phyloP scores from a whole-genome alignment of 2,888 invertebrate genomes.

The Siphonodentalium dalli region DNA sequence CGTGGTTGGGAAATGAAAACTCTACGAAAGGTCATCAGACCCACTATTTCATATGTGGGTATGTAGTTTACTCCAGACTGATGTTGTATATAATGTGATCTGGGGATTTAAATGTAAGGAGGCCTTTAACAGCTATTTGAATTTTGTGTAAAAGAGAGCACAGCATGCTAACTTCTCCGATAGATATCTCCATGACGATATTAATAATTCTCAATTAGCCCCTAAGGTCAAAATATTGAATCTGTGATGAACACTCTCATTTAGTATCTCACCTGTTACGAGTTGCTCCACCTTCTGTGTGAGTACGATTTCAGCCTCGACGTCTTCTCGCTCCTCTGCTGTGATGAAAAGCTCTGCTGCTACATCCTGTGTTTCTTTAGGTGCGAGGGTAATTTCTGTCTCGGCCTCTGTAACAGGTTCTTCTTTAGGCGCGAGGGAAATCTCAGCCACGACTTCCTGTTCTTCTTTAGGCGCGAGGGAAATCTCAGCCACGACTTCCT shows the following conservation, averaged over 20 bases:
- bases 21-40: too few species aligned
- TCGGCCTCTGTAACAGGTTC: background rate
- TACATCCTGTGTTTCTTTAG: constrained; percentile 6
- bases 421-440: background rate
- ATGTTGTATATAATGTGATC: too few species aligned
- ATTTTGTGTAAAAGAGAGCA: too few species aligned
- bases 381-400: background rate
- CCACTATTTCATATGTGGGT: too few species aligned
- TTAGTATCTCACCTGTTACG: background rate
- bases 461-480: constrained; percentile 9
- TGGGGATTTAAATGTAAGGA: too few species aligned
- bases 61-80: too few species aligned
- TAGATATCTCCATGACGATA: too few species aligned
- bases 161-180: too few species aligned
- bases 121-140: too few species aligned
- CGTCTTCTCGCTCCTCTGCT: constrained; percentile 7
- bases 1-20: too few species aligned
- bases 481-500: constrained; percentile 10
- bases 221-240: too few species aligned
- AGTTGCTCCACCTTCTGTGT: background rate
- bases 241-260: background rate
- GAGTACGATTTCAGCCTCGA: constrained; percentile 7
- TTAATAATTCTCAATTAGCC: too few species aligned
- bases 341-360: constrained; percentile 9
- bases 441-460: constrained; percentile 11